Conservation (phyloP, 2,888 invertebrate species). For the Sesia apiformis region DNA sequence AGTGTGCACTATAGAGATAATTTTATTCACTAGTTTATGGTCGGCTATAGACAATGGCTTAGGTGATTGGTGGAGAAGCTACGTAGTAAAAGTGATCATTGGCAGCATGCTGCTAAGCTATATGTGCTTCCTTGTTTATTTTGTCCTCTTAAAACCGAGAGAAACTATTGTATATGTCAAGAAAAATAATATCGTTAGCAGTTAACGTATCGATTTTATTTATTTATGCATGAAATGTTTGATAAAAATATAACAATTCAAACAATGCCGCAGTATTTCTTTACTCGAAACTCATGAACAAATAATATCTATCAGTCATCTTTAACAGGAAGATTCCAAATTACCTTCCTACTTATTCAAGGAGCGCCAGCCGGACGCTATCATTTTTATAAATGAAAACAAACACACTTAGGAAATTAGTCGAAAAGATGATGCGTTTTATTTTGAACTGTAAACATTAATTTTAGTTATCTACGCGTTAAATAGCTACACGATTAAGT, state of each 20-base stretch:
- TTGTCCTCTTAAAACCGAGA: constrained; percentile 77
- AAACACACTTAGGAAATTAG: constrained; percentile 17
- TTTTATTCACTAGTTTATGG: constrained; percentile 82
- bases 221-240: too few species aligned
- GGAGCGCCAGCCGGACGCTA: constrained; percentile 23
- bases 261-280: too few species aligned
- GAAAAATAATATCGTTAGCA: not conserved
- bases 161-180: constrained; percentile 66
- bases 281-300: too few species aligned
- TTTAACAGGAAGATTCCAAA: not conserved
- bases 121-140: constrained; percentile 77
- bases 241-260: too few species aligned
- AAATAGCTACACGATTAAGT: too few species aligned
- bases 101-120: constrained; percentile 75
- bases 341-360: not conserved
- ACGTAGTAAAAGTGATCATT: constrained; percentile 76
- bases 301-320: not conserved
- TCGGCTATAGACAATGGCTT: constrained; percentile 55
- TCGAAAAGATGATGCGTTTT: not conserved
- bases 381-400: constrained; percentile 15
- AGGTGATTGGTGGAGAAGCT: constrained; percentile 82
- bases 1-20: constrained; percentile 78
- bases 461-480: too few species aligned
- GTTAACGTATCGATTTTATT: too few species aligned
- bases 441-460: not conserved